Evolutionary conservation across 1,140 invertebrate species (phyloP).

Genomic region (Dendrolimus punctatus): DNA sequence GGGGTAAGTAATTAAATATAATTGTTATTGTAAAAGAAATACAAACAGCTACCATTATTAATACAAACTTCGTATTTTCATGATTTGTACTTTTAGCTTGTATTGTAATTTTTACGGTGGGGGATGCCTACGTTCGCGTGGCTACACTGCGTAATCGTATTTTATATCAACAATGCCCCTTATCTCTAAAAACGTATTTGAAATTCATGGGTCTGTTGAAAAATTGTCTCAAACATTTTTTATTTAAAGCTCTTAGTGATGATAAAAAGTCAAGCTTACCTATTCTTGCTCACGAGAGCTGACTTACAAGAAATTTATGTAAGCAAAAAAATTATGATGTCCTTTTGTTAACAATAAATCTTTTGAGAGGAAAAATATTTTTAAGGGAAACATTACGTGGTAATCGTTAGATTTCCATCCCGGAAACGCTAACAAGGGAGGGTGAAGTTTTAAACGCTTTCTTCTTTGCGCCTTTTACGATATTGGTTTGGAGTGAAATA

Average conservation of each 20-base stretch:
- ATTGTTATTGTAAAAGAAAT: constrained; percentile 25
- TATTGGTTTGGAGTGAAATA: constrained; percentile 53
- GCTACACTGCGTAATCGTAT: constrained; percentile 48
- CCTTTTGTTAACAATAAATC: constrained; percentile 13
- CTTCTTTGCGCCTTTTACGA: constrained; percentile 31
- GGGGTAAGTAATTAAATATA: constrained; percentile 22
- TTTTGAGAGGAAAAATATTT: constrained; percentile 1
- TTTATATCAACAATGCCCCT: constrained; percentile 54
- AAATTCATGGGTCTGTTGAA: constrained; percentile 51
- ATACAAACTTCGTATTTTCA: constrained; percentile 46
- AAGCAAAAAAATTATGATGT: constrained; percentile 13
- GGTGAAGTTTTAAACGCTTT: constrained; percentile 28
- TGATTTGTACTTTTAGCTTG: constrained; percentile 48
- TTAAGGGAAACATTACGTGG: neutral
- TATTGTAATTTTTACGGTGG: constrained; percentile 53
- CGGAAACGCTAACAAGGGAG: constrained; percentile 14
- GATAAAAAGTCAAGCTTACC: constrained; percentile 35
- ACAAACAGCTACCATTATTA: constrained; percentile 33
- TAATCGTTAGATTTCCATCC: constrained; percentile 7
- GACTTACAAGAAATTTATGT: constrained; percentile 23
- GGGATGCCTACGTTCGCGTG: constrained; percentile 41
- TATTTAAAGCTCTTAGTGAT: constrained; percentile 40
- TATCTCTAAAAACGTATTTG: constrained; percentile 53
- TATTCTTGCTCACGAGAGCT: constrained; percentile 24
- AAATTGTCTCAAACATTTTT: constrained; percentile 48